Percentiles rank a stretch among this genome's conserved stretches.
Conservation (phyloP, 2,113 vertebrate genomes). For the Lonchura striata region DNA sequence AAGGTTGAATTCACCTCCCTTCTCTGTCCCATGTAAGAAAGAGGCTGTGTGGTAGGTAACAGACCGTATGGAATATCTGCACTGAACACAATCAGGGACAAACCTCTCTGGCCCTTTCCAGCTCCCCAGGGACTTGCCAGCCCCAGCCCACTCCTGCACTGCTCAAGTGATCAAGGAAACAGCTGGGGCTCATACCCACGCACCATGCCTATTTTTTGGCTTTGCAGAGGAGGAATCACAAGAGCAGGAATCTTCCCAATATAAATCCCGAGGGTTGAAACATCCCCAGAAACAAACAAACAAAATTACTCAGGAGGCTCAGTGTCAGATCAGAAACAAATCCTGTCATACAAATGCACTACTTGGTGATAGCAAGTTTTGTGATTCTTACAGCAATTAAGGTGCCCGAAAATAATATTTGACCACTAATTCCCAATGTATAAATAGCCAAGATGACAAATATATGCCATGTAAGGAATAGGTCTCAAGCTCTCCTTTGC, state of each 20-base stretch:
- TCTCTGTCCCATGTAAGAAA: background rate
- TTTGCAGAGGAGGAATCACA: slow-evolving; percentile 4
- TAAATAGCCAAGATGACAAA: background rate
- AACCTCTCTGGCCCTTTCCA: background rate
- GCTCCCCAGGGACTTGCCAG: background rate
- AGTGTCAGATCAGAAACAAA: background rate
- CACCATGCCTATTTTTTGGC: background rate
- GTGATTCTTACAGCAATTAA: background rate
- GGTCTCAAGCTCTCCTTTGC: background rate
- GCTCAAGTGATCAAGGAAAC: background rate
- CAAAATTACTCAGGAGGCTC: background rate
- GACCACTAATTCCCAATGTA: background rate
- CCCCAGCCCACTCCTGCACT: background rate
- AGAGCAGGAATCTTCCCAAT: background rate
- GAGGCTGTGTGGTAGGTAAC: background rate
- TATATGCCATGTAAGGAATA: background rate
- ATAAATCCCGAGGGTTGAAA: background rate
- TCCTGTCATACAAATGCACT: background rate
- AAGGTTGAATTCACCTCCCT: background rate
- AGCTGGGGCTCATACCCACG: background rate
- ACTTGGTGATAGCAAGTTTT: background rate
- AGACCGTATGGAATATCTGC: background rate
- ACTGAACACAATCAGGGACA: background rate
- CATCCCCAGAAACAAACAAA: background rate
- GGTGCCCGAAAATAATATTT: background rate